Evolutionary conservation across 1,140 invertebrate genomes (phyloP).

Genomic region (Gryon sp.): DNA sequence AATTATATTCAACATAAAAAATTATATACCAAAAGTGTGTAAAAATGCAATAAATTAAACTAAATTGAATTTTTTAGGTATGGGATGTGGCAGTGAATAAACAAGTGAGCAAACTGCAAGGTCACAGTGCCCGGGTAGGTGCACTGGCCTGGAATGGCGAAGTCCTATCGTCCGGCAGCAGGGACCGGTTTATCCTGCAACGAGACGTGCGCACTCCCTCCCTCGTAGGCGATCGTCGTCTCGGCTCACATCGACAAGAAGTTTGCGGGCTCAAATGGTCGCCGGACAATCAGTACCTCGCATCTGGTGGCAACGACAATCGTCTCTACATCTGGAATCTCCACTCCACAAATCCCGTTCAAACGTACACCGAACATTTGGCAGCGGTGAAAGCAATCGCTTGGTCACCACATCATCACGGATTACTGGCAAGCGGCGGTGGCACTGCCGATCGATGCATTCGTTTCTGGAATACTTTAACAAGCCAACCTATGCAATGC

Average conservation of each 20-base stretch:
- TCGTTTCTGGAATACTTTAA: constrained; percentile 99
- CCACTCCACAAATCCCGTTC: constrained; percentile 92
- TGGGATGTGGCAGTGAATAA: constrained; percentile 99
- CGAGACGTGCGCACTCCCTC: constrained; percentile 94
- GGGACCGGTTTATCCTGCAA: constrained; percentile 96
- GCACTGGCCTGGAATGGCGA: constrained; percentile 99
- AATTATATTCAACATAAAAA: too few relatives aligned
- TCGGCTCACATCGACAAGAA: constrained; percentile 97
- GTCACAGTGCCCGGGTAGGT: constrained; percentile 95
- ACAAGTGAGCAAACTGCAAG: constrained; percentile 92
- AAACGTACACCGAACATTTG: constrained; percentile 98
- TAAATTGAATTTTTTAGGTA: too few relatives aligned
- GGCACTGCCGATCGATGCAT: constrained; percentile 99
- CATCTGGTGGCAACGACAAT: constrained; percentile 99
- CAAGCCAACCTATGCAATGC: constrained; percentile 99
- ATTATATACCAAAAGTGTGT: too few relatives aligned
- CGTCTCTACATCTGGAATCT: constrained; percentile 98
- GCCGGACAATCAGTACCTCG: constrained; percentile 98
- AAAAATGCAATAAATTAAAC: too few relatives aligned
- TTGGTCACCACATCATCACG: constrained; percentile 99
- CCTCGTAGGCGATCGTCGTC: constrained; percentile 86
- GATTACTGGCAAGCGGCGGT: constrained; percentile 94
- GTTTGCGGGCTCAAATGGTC: constrained; percentile 99
- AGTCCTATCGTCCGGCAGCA: constrained; percentile 96
- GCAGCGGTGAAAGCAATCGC: constrained; percentile 99